These are phyloP conservation scores for Limenitis arthemis DNA, from an alignment of 2,888 invertebrate species.

Conservation along the genomic window DNA sequence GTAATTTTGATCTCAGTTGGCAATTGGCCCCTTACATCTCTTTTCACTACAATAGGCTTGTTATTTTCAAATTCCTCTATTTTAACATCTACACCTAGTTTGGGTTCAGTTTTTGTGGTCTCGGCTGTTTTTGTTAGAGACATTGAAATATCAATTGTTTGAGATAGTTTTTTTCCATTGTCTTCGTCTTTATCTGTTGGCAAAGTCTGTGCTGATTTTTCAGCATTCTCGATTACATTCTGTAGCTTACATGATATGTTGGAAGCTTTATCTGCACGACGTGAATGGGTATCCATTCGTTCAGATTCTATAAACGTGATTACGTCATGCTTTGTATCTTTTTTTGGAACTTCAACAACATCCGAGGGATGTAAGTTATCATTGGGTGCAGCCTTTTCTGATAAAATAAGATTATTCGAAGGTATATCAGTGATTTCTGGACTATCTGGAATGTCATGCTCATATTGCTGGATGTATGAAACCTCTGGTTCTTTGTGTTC, in stretches of 20 bases:
- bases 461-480: slow-evolving; percentile 43
- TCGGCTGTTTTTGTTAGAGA: slow-evolving; percentile 44
- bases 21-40: slow-evolving; percentile 50
- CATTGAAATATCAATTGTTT: slow-evolving; percentile 46
- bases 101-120: slow-evolving; percentile 38
- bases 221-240: neutral
- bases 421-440: slow-evolving; percentile 9
- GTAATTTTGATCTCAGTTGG: slow-evolving; percentile 45
- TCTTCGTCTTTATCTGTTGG: slow-evolving; percentile 32
- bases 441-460: slow-evolving; percentile 33
- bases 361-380: neutral
- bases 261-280: slow-evolving; percentile 21
- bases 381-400: neutral
- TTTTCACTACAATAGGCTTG: slow-evolving; percentile 44
- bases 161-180: slow-evolving; percentile 1
- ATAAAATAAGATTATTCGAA: slow-evolving; percentile 17
- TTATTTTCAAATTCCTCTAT: slow-evolving; percentile 41
- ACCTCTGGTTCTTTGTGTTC: slow-evolving; percentile 33
- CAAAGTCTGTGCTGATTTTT: slow-evolving; percentile 23
- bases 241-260: neutral
- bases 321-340: slow-evolving; percentile 35
- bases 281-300: slow-evolving; percentile 39
- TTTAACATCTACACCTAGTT: slow-evolving; percentile 47
- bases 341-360: slow-evolving; percentile 16
- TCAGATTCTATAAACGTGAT: slow-evolving; percentile 48